These are phyloP conservation scores for Sesamia nonagrioides DNA, from an alignment of 1,140 invertebrate genomes.

Conservation along the genomic window DNA sequence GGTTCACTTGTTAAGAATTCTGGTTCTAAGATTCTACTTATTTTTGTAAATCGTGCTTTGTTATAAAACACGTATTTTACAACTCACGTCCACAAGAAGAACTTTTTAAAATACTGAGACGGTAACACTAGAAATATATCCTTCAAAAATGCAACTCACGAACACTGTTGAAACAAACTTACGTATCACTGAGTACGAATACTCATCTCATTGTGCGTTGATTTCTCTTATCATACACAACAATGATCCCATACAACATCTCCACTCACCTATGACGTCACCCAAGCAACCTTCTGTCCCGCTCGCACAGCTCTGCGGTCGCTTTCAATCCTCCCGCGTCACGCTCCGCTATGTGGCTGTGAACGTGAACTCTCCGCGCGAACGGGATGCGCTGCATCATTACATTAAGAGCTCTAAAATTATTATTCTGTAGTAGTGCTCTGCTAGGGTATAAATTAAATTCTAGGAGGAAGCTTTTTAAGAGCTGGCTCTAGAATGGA, in stretches of 20 bases:
- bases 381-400: slow-evolving; percentile 28
- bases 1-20: neutral
- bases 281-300: neutral
- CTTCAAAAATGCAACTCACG: too few species aligned
- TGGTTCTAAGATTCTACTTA: neutral
- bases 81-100: too few species aligned
- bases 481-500: neutral
- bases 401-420: slow-evolving; percentile 19
- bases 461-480: neutral
- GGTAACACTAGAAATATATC: too few species aligned
- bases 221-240: neutral
- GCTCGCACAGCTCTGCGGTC: neutral
- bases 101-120: too few species aligned
- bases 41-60: neutral
- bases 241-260: neutral
- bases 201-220: too few species aligned
- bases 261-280: neutral
- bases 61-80: too few species aligned
- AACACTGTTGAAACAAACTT: too few species aligned
- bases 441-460: slow-evolving; percentile 3
- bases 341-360: neutral
- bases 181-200: too few species aligned
- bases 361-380: slow-evolving; percentile 16
- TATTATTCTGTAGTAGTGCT: slow-evolving; percentile 13
- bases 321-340: slow-evolving; percentile 13